These are phyloP conservation scores for Ornithoptera alexandrae DNA, from an alignment of 2,888 invertebrate genomes.

Conservation along the genomic window DNA sequence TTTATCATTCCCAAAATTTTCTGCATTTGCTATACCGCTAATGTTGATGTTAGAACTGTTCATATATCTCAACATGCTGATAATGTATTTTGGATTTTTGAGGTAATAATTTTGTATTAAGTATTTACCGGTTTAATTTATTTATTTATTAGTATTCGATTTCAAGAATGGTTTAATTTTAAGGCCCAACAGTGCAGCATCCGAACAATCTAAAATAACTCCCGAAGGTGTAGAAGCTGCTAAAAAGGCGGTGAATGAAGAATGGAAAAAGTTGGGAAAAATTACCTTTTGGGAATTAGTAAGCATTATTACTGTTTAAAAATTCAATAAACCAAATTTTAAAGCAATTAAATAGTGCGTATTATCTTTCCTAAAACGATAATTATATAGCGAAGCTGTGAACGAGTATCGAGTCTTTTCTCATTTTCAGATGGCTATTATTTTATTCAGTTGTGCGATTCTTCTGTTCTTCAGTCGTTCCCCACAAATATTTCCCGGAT, in stretches of 20 bases:
- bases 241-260: conserved; percentile 44
- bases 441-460: conserved; percentile 46
- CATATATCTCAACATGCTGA: conserved; percentile 46
- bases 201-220: conserved; percentile 74
- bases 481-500: conserved; percentile 61
- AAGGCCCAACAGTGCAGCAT: conserved; percentile 80
- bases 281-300: conserved; percentile 62
- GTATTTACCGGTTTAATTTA: not conserved
- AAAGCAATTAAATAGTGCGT: no score
- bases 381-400: no score
- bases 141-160: not conserved
- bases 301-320: conserved; percentile 32
- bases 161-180: not conserved
- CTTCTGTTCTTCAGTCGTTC: conserved; percentile 56
- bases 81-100: conserved; percentile 55
- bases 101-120: conserved; percentile 42
- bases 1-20: conserved; percentile 59
- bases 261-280: conserved; percentile 49
- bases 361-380: no score
- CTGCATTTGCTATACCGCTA: conserved; percentile 55
- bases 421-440: conserved; percentile 56
- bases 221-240: conserved; percentile 50
- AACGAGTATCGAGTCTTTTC: not conserved
- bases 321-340: no score
- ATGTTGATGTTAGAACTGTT: conserved; percentile 53